Conservation (phyloP, 35 echinoderm and acorn worm genomes). For the Eucidaris tribuloides region DNA sequence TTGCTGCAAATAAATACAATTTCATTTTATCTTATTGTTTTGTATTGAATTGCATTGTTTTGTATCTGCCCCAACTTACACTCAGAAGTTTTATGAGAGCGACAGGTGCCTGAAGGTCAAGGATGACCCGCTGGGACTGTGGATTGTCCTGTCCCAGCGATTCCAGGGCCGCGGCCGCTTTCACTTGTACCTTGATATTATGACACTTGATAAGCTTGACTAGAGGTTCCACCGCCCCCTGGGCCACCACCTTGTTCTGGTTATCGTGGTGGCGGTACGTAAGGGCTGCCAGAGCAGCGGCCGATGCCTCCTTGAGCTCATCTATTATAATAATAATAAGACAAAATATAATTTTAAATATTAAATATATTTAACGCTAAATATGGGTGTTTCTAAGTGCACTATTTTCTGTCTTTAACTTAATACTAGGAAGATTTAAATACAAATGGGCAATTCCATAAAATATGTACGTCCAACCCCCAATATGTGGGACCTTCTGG, state of each 20-base stretch:
- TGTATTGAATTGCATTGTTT: not conserved
- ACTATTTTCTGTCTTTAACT: too few species aligned
- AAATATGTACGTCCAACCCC: too few species aligned
- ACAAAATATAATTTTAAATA: too few species aligned
- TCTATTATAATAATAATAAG: too few species aligned
- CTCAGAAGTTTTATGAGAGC: constrained; percentile 83
- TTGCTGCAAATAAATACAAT: too few species aligned
- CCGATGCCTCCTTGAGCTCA: constrained; percentile 75
- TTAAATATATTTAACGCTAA: too few species aligned
- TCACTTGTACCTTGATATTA: constrained; percentile 94
- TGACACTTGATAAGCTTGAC: constrained; percentile 78
- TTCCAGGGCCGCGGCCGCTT: constrained; percentile 86
- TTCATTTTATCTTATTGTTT: too few species aligned
- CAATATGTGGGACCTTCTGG: too few species aligned
- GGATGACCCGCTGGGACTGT: constrained; percentile 75
- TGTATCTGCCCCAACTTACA: constrained; percentile 16
- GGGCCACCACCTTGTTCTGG: constrained; percentile 54
- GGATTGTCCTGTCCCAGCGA: constrained; percentile 89
- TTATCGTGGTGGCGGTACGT: constrained; percentile 77
- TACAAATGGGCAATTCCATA: too few species aligned
- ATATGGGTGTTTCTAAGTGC: too few species aligned
- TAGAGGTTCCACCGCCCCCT: constrained; percentile 79
- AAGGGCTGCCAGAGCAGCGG: constrained; percentile 82
- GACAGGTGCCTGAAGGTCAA: constrained; percentile 68
- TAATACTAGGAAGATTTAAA: too few species aligned